Evolutionary conservation across 2,888 invertebrate species (phyloP), one percentile per base, ranked within the genome.

Genomic region (Chrysolina oricalcia): DNA sequence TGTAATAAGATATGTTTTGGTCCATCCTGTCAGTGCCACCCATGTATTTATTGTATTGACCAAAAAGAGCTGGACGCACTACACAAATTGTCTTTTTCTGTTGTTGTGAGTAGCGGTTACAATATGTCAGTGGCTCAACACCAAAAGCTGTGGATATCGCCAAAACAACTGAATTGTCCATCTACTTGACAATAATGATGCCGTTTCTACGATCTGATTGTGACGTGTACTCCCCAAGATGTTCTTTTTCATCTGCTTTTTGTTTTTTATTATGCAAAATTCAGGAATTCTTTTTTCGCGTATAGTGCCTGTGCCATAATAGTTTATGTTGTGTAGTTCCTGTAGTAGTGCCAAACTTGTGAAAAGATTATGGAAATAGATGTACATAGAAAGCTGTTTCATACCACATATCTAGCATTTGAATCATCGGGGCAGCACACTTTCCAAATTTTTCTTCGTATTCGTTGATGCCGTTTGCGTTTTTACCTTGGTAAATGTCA

Each of bases 121-220:
- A 76, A 35, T 70, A 27, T 56, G 59, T 66, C 63, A 72, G 35
- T 62, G 68, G 75, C 48, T 71, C 50, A 59, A 82, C 74, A 50
- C 82, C 78, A 76, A 75, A 73, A 41, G 17, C 65, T 19, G 76
- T 82, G 13, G 75, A 70, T 17, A 78, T 82, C 43, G 81, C 78
- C 40, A 82, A 77, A 56, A 86, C 84, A 35, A 83, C 79, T 71
- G 73, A 73, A 75, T 85, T 86, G 65, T 86, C 84, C 71, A 82
- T 71, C 83, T 81, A 86, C 65, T 70, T 78, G 11, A 77, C 77
- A 43, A 81, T 40, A 53, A 81, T 13, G 53, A 83, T 78, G 15
- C 76, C 77, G 40, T 74, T 73, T 59, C 70, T 71, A 59, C 46
- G 72, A 66, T 66, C 53, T 15, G 69, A 62, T 41, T 17, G 19